These are phyloP conservation scores for Willowsia nigromaculata DNA, from an alignment of 2,888 invertebrate genomes.

Conservation along the genomic window DNA sequence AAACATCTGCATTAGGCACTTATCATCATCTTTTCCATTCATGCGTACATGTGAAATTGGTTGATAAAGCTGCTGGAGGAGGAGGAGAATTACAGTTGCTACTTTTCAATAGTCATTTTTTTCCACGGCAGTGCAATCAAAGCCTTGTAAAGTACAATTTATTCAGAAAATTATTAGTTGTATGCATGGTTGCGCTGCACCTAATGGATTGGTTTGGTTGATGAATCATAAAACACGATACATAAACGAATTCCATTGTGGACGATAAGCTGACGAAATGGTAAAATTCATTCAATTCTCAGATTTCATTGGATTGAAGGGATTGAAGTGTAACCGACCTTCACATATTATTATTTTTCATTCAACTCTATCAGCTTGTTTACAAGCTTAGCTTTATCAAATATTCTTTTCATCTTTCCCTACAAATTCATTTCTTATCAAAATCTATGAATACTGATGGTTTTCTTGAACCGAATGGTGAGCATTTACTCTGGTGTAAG, in stretches of 20 bases:
- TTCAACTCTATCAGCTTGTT: background rate
- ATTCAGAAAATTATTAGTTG: too few species aligned
- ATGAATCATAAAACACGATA: background rate
- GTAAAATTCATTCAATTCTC: background rate
- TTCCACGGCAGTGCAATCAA: background rate
- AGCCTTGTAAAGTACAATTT: background rate
- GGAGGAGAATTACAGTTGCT: background rate
- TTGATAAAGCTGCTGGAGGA: background rate
- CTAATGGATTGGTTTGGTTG: conserved; percentile 15
- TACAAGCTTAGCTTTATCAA: background rate
- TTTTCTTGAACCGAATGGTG: too few species aligned
- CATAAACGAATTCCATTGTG: background rate
- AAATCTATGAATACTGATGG: background rate
- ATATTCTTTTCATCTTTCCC: background rate
- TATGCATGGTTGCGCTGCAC: background rate
- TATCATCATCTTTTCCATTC: background rate
- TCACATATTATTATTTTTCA: conserved; percentile 9
- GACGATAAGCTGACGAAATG: too few species aligned
- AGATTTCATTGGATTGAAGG: background rate
- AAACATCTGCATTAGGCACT: background rate
- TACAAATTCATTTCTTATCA: background rate
- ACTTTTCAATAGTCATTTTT: conserved; percentile 13
- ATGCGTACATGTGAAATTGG: conserved; percentile 8
- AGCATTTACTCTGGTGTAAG: too few species aligned
- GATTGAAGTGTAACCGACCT: conserved; percentile 17